A percentile compares a stretch with the other conserved stretches of the same genome.
Evolutionary conservation across 2,113 vertebrate genomes (phyloP).

Genomic region (Fulmarus glacialis): DNA sequence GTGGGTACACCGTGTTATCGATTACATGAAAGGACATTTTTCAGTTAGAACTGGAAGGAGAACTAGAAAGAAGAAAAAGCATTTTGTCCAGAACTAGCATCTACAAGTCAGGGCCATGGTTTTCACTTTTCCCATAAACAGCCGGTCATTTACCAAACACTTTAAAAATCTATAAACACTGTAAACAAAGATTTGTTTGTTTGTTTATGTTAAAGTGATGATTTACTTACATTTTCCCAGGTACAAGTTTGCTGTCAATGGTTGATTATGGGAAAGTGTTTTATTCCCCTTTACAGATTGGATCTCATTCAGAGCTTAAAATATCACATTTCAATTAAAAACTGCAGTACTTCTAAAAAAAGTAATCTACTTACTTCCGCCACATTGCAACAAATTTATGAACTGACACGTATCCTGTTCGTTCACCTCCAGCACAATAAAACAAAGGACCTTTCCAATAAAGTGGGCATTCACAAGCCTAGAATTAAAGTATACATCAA

Average conservation of each 20-base stretch:
- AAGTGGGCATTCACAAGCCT: conserved; percentile 94
- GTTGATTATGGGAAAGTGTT: neutral
- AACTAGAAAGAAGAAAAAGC: neutral
- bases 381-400: conserved; percentile 97
- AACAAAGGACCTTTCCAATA: conserved; percentile 97
- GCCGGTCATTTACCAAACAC: neutral
- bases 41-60: neutral
- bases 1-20: neutral
- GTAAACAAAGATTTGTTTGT: neutral
- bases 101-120: neutral
- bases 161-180: neutral
- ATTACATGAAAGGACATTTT: neutral
- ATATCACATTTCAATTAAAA: neutral
- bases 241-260: neutral
- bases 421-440: conserved; percentile 88
- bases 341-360: neutral
- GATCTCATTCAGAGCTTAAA: neutral
- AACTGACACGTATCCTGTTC: conserved; percentile 91
- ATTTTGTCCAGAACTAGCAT: neutral
- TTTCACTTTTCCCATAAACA: neutral
- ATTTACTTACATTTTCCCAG: neutral
- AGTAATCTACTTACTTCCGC: conserved; percentile 88
- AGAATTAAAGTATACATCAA: neutral
- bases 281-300: neutral
- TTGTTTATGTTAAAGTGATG: neutral